Percentiles rank a stretch among this genome's conserved stretches.
Conservation (phyloP, 2,888 invertebrate genomes). For the Caenorhabditis sp. region DNA sequence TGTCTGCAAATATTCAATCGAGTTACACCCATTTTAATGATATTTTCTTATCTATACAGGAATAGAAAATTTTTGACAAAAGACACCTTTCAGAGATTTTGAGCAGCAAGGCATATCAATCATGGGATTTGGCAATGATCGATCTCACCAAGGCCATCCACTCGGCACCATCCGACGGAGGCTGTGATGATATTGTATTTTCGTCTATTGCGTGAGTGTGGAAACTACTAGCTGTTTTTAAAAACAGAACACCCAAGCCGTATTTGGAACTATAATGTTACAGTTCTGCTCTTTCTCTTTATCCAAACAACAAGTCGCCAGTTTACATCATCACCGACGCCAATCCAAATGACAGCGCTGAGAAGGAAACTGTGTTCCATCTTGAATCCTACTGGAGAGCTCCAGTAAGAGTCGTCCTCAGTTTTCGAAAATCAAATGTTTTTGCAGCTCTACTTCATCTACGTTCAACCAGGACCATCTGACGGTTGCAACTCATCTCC, state of each 20-base stretch:
- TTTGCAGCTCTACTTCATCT: slow-evolving; percentile 73
- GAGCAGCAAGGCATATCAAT: slow-evolving; percentile 49
- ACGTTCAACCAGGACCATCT: slow-evolving; percentile 62
- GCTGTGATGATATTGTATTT: slow-evolving; percentile 68
- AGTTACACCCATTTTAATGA: slow-evolving; percentile 34
- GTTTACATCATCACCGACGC: slow-evolving; percentile 78
- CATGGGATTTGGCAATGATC: slow-evolving; percentile 43
- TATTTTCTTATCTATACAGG: slow-evolving; percentile 26
- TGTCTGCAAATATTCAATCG: slow-evolving; percentile 15
- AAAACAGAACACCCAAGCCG: background rate
- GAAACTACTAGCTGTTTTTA: slow-evolving; percentile 9
- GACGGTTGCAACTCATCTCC: slow-evolving; percentile 60
- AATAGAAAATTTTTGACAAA: background rate
- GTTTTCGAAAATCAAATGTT: background rate
- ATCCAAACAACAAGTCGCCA: slow-evolving; percentile 70
- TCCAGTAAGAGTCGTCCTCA: slow-evolving; percentile 47
- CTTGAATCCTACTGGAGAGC: slow-evolving; percentile 72
- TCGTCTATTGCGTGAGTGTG: slow-evolving; percentile 64
- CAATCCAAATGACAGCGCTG: slow-evolving; percentile 69
- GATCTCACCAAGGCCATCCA: slow-evolving; percentile 59
- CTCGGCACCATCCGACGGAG: slow-evolving; percentile 56
- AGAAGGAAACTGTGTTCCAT: slow-evolving; percentile 71
- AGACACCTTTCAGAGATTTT: slow-evolving; percentile 63
- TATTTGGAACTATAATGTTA: too few species aligned
- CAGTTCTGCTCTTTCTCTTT: slow-evolving; percentile 64